These are phyloP conservation scores for Fragum whitleyi DNA, from an alignment of 2,888 invertebrate genomes.

Conservation along the genomic window DNA sequence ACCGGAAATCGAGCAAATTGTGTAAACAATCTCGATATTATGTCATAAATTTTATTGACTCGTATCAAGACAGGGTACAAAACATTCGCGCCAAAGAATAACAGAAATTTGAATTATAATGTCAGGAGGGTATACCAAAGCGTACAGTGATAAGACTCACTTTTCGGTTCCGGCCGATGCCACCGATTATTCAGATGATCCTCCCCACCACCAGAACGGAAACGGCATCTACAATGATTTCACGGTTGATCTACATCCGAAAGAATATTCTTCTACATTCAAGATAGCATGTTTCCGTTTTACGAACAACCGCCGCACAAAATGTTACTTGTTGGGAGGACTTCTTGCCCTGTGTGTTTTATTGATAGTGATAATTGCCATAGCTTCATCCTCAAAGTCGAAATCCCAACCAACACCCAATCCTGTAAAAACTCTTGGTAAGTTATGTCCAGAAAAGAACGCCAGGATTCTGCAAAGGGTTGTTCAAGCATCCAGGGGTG, in stretches of 20 bases:
- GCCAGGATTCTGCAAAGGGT: not conserved
- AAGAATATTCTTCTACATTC: constrained; percentile 44
- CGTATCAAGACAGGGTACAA: not conserved
- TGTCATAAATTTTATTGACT: constrained; percentile 10
- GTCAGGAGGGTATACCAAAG: constrained; percentile 57
- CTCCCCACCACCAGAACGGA: constrained; percentile 36
- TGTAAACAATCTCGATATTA: not conserved
- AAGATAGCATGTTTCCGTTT: constrained; percentile 61
- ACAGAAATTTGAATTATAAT: constrained; percentile 8
- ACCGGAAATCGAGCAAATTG: not conserved
- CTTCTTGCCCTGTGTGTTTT: constrained; percentile 38
- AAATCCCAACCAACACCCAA: not conserved
- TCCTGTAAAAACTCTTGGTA: constrained; percentile 29
- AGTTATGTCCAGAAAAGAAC: not conserved
- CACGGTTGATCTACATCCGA: constrained; percentile 50
- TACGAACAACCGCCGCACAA: constrained; percentile 51
- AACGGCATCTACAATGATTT: constrained; percentile 60
- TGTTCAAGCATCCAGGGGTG: too few relatives aligned
- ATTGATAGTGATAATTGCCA: constrained; percentile 51
- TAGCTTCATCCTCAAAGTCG: constrained; percentile 25
- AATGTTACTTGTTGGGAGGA: constrained; percentile 45
- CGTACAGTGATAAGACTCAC: constrained; percentile 63
- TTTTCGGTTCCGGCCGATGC: constrained; percentile 57
- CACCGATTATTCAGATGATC: constrained; percentile 18
- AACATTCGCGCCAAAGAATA: not conserved